Evolutionary conservation across 2,797 vertebrate species (phyloP), one percentile per base, ranked within the genome.

Genomic region (Aratinga solstitialis): DNA sequence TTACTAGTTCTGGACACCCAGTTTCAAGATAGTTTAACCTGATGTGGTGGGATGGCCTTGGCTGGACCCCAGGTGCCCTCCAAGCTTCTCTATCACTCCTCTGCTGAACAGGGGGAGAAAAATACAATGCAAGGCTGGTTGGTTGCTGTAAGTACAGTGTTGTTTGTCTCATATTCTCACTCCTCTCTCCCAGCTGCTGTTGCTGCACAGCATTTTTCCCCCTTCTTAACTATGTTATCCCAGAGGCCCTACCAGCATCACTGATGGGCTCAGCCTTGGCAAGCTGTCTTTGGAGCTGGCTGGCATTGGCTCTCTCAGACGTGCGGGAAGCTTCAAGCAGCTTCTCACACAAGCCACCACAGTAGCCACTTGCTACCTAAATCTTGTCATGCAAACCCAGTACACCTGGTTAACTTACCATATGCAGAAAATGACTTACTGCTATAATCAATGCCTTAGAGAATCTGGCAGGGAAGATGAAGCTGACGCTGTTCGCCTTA

Each of bases 171-270:
- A 15, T 22, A 8, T 34, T 53, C 13, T 76, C 19, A 32, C 6
- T 68, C 17, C 9, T 62, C 19, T 65, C 16, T 68, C 26, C 42
- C 24, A 24, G 23, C 15, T 51, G 30, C 30, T 65, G 15, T 22
- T 65, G 15, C 24, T 68, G 48, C 3, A 4, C 32, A 65, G 34
- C n/a, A 34, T 10, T 48, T 84, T 87, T 15, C 1, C 5, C 21
- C 11, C 21, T 78, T 67, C 38, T 80, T 38, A 16, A 50, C 20
- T 19, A 2, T 4, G 3, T 38, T 74, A 32, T 32, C n/a, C 8
- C 32, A 32, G 24, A 67, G 20, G 29, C 4, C 2, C 24, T 67
- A 53, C 59, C 18, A 19, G 32, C 2, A 0, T 34, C 7, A 0
- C 24, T 24, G 30, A 26, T 11, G 4, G 16, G 6, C 62, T 36